phyloP scores from a whole-genome alignment of 2,113 vertebrate genomes.

The Antidorcas marsupialis region DNA sequence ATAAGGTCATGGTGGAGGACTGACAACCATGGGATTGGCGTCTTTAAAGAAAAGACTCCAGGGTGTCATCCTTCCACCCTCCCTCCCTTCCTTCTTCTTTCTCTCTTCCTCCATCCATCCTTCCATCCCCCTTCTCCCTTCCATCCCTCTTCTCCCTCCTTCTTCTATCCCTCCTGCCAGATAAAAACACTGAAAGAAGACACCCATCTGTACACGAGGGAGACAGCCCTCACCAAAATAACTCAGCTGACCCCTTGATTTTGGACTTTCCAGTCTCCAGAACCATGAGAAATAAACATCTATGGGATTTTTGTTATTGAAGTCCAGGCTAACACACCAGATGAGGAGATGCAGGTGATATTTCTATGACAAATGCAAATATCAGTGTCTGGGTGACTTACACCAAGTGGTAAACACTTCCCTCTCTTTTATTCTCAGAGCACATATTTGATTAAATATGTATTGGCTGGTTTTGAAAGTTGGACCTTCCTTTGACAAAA shows the following conservation, averaged over 20 bases:
- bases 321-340: not conserved
- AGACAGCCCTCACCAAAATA: not conserved
- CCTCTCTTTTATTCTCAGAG: not conserved
- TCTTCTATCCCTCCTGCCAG: not conserved
- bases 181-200: not conserved
- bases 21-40: not conserved
- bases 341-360: not conserved
- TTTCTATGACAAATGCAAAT: not conserved
- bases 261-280: not conserved
- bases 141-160: not conserved
- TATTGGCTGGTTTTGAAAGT: not conserved
- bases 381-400: not conserved
- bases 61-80: not conserved
- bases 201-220: not conserved
- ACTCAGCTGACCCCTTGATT: not conserved
- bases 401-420: not conserved
- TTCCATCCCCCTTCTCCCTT: not conserved
- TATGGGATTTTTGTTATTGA: not conserved
- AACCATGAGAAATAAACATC: not conserved
- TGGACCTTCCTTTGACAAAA: not conserved
- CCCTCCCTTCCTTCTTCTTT: not conserved
- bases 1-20: not conserved
- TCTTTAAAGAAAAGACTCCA: not conserved
- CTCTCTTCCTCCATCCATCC: too few species aligned
- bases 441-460: not conserved